phyloP scores from a whole-genome alignment of 92 coral and sea anemone genomes.

The Plumapathes pennacea region DNA sequence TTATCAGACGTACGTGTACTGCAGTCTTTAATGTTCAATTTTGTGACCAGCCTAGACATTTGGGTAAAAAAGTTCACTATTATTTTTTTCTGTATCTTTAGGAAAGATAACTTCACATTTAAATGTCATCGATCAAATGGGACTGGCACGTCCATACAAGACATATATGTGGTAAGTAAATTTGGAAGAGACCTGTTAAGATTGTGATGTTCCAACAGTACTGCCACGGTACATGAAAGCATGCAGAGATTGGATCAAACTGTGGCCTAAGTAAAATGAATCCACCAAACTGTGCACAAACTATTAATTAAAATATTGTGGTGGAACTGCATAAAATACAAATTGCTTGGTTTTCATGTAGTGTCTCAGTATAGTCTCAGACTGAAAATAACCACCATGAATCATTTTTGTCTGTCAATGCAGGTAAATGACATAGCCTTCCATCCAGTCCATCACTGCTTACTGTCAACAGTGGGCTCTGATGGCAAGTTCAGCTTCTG shows the following conservation, averaged over 20 bases:
- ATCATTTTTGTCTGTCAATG: background rate
- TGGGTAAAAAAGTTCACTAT: too few relatives aligned
- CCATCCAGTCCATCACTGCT: conserved; percentile 89
- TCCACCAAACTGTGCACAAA: too few relatives aligned
- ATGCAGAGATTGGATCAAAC: too few relatives aligned
- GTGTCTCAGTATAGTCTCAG: too few relatives aligned
- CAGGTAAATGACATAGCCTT: conserved; percentile 92
- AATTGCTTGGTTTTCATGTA: too few relatives aligned
- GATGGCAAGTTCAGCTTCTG: conserved; percentile 99
- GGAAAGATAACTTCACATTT: conserved; percentile 98
- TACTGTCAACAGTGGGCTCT: conserved; percentile 94
- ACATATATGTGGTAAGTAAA: conserved; percentile 94
- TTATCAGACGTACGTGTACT: background rate
- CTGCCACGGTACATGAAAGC: too few relatives aligned
- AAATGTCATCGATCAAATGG: conserved; percentile 97
- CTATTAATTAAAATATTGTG: too few relatives aligned
- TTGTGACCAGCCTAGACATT: background rate
- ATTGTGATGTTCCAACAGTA: too few relatives aligned
- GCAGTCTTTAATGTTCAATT: background rate
- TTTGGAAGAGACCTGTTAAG: too few relatives aligned
- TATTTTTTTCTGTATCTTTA: conserved; percentile 14
- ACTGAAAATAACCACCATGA: too few relatives aligned
- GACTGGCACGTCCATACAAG: conserved; percentile 68
- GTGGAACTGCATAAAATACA: too few relatives aligned
- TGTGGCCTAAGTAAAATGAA: too few relatives aligned